A percentile compares a stretch with the other conserved stretches of the same genome.
These are phyloP conservation scores for Psix sp. DNA, from an alignment of 1,140 invertebrate species.

Conservation along the genomic window DNA sequence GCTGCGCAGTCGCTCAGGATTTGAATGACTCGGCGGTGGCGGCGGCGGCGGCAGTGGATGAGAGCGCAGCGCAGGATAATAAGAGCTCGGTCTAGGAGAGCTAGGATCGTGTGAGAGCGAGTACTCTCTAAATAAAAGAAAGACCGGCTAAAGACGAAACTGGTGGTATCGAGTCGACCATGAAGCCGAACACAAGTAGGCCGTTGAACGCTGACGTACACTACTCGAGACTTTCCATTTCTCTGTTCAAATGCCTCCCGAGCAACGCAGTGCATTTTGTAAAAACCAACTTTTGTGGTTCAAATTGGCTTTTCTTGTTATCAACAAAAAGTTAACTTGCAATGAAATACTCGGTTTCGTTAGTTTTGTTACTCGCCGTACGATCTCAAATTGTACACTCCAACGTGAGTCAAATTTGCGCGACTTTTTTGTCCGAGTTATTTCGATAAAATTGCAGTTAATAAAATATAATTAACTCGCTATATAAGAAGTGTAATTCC, in stretches of 20 bases:
- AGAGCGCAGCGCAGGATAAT: constrained; percentile 9
- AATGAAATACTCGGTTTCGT: too few species aligned
- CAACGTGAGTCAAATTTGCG: too few species aligned
- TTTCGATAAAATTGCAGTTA: too few species aligned
- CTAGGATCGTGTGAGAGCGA: constrained; percentile 49
- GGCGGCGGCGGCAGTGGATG: too few species aligned
- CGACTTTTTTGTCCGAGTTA: too few species aligned
- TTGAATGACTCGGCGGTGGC: too few species aligned
- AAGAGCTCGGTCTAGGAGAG: constrained; percentile 35
- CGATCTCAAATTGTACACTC: too few species aligned
- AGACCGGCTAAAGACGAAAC: constrained; percentile 59
- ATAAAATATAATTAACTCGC: too few species aligned
- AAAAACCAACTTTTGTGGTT: too few species aligned
- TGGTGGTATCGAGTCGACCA: constrained; percentile 56
- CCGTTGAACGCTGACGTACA: constrained; percentile 59
- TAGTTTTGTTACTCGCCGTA: too few species aligned
- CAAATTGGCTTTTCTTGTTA: constrained; percentile 9
- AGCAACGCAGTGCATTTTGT: constrained; percentile 33
- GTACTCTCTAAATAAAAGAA: constrained; percentile 60
- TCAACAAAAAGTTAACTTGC: neutral
- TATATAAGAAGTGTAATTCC: too few species aligned
- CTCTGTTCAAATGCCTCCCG: constrained; percentile 54
- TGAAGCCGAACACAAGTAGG: constrained; percentile 57
- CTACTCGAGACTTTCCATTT: constrained; percentile 59
- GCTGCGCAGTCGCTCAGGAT: too few species aligned